Evolutionary conservation across 2,113 vertebrate species (phyloP), one percentile per base, ranked within the genome.

Genomic region (Ptilonorhynchus violaceus): DNA sequence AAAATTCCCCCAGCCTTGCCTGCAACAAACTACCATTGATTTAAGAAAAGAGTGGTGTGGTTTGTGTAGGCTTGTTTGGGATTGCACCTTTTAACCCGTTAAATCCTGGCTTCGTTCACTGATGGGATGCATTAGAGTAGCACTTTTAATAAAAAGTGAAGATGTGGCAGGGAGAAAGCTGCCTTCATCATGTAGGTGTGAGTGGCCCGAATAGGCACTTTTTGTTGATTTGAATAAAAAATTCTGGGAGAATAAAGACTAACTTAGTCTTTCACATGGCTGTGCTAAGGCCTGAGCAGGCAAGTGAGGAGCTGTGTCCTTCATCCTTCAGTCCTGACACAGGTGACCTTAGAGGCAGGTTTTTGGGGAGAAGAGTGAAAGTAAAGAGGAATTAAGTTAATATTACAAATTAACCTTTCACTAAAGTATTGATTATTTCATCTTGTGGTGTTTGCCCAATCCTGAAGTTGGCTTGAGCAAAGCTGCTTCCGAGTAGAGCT

Each of bases 281-380:
- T 37, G 18, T 49, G 52, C 67, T 2, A 7, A 46, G 39, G 16
- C 22, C 47, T 33, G 42, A 13, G 56, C 31, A 59, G 33, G 55
- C 19, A 56, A 42, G 37, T 0, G 4, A 66, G 56, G 42, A 82
- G 62, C n/a, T 1, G 1, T 1, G 1, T 66, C 55, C 30, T 15
- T 56, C 5, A 1, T 52, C 76, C 19, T 37, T 30, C 33, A 47
- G 13, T 19, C 19, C 39, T 84, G 81, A 5, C 35, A 4, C 5
- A 2, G 37, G 28, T 18, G 56, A 53, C 4, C 13, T 24, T 44
- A 44, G 28, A 17, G 8, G 17, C 9, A 27, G 18, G 35, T 28
- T 85, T 47, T 30, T 35, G 28, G 22, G 42, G 16, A 39, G 79
- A 50, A 83, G 21, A 44, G 30, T 33, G 10, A 14, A 42, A 42